A percentile compares a stretch with the other conserved stretches of the same genome.
phyloP scores from a whole-genome alignment of 2,888 invertebrate genomes.

The Drosophila pseudotakahashii region DNA sequence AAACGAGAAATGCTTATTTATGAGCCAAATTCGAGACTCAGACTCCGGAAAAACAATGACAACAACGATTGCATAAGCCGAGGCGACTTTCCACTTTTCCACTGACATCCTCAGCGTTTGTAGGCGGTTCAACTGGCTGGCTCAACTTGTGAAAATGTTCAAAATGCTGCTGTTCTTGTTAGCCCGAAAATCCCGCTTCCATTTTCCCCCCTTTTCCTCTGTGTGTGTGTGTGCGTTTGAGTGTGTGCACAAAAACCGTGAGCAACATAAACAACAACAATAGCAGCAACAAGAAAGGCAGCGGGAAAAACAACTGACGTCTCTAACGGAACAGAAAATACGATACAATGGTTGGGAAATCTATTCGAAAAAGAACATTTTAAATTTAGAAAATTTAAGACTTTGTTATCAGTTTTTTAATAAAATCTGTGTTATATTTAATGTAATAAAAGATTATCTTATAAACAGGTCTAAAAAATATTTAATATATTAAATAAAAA shows the following conservation, averaged over 20 bases:
- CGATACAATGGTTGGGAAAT: slow-evolving; percentile 25
- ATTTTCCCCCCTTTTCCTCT: slow-evolving; percentile 6
- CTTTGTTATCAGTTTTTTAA: too few species aligned
- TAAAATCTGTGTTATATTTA: too few species aligned
- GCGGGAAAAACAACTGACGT: slow-evolving; percentile 48
- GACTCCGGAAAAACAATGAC: slow-evolving; percentile 16
- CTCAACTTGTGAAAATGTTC: slow-evolving; percentile 47
- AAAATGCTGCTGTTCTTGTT: slow-evolving; percentile 31
- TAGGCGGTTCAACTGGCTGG: slow-evolving; percentile 35
- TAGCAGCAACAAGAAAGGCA: slow-evolving; percentile 29
- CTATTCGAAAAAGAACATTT: background rate
- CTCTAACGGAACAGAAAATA: slow-evolving; percentile 55
- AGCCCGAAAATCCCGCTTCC: slow-evolving; percentile 23
- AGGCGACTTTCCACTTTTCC: slow-evolving; percentile 32
- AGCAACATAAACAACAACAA: slow-evolving; percentile 63
- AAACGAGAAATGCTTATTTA: slow-evolving; percentile 63
- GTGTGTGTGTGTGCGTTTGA: slow-evolving; percentile 5
- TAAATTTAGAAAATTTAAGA: too few species aligned
- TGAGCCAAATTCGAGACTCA: slow-evolving; percentile 41
- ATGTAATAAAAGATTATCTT: too few species aligned
- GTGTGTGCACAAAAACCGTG: slow-evolving; percentile 27
- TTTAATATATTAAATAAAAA: too few species aligned
- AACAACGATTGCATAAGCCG: slow-evolving; percentile 38
- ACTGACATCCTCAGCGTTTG: slow-evolving; percentile 26
- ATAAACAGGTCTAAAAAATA: too few species aligned